Evolutionary conservation across 53 echinoderm and acorn worm species (phyloP).

Genomic region (Temnopleurus reevesii): DNA sequence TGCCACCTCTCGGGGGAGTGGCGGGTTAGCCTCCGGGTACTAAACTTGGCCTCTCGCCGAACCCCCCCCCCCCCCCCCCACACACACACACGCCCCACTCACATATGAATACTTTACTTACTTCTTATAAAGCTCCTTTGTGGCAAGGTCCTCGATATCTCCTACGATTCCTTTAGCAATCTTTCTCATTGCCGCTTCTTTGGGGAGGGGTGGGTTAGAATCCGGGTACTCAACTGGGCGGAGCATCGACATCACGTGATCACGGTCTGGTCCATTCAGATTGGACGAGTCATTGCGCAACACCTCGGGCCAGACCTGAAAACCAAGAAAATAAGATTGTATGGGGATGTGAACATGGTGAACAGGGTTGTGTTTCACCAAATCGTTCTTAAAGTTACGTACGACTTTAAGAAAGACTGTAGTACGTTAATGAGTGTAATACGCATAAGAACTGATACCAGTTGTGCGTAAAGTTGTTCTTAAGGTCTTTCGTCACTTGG

Average conservation of each 20-base stretch:
- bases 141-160: conserved; percentile 76
- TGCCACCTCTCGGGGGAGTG: conserved; percentile 70
- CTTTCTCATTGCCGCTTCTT: conserved; percentile 72
- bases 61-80: no score
- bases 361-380: no score
- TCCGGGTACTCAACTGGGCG: conserved; percentile 72
- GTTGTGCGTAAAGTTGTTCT: no score
- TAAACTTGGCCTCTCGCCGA: no score
- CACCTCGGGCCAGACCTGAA: conserved; percentile 73
- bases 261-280: conserved; percentile 62
- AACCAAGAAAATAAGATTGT: no score
- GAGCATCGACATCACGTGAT: conserved; percentile 74
- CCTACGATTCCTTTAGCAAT: conserved; percentile 65
- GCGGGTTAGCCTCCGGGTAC: conserved; percentile 62
- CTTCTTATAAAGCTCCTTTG: conserved; percentile 71
- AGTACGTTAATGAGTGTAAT: no score
- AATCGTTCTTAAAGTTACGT: no score
- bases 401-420: no score
- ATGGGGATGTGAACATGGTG: no score
- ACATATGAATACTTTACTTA: background rate
- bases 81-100: no score
- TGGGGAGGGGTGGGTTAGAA: conserved; percentile 54
- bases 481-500: no score
- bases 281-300: conserved; percentile 67
- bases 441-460: no score